phyloP scores from a whole-genome alignment of 2,888 invertebrate species.

The Coecobrya sp. region DNA sequence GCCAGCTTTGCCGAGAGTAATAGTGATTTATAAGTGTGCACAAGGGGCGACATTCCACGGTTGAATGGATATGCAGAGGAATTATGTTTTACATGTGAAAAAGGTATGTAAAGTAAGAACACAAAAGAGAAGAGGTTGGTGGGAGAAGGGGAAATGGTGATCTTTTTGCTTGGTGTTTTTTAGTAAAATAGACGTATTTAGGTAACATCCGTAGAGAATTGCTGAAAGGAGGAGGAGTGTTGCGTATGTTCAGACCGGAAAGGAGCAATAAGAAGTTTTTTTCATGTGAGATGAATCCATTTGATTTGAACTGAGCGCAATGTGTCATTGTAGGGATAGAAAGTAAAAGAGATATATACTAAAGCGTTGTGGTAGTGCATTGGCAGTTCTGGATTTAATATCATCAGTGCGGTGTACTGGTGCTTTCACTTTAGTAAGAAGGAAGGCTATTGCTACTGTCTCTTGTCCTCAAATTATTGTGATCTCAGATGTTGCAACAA shows the following conservation, averaged over 20 bases:
- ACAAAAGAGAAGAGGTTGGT: not conserved
- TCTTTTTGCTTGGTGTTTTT: not conserved
- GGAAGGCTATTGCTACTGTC: slow-evolving; percentile 39
- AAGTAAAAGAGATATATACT: not conserved
- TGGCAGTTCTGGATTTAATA: not conserved
- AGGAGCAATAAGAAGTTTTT: slow-evolving; percentile 13
- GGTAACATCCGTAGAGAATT: slow-evolving; percentile 62
- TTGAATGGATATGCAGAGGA: slow-evolving; percentile 54
- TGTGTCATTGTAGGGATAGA: slow-evolving; percentile 15
- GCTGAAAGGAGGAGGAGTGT: slow-evolving; percentile 16
- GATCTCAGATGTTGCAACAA: slow-evolving; percentile 33
- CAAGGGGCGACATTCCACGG: slow-evolving; percentile 52
- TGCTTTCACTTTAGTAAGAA: not conserved
- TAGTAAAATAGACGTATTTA: slow-evolving; percentile 51
- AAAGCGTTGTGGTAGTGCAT: not conserved
- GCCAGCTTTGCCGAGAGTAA: slow-evolving; percentile 67
- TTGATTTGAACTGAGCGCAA: slow-evolving; percentile 41
- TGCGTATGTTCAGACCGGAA: not conserved
- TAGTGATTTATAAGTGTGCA: slow-evolving; percentile 67
- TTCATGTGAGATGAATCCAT: slow-evolving; percentile 29
- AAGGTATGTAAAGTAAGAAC: slow-evolving; percentile 11
- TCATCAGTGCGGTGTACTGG: not conserved
- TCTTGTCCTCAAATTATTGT: slow-evolving; percentile 42
- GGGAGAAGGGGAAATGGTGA: slow-evolving; percentile 10
- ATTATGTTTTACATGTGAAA: slow-evolving; percentile 42